These are phyloP conservation scores for Syngnathus typhle DNA, from an alignment of 2,113 vertebrate genomes.

Conservation along the genomic window DNA sequence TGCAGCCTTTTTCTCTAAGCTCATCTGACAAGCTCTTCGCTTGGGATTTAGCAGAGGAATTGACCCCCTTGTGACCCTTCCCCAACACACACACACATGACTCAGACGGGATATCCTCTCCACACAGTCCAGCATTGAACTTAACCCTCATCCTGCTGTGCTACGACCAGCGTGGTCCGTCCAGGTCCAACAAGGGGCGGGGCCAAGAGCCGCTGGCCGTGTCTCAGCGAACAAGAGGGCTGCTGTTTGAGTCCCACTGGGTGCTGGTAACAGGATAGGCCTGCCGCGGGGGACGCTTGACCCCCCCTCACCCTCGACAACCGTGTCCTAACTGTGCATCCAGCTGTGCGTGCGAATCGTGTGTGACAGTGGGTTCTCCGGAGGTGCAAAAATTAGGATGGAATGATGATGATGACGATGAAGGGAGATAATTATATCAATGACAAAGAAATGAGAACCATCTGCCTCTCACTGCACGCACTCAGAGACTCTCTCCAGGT, in stretches of 20 bases:
- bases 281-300: slow-evolving; percentile 43
- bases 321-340: slow-evolving; percentile 39
- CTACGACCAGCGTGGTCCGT: slow-evolving; percentile 22
- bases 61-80: slow-evolving; percentile 36
- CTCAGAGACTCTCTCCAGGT: neutral
- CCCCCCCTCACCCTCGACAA: slow-evolving; percentile 10
- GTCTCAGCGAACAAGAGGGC: slow-evolving; percentile 46
- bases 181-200: slow-evolving; percentile 31
- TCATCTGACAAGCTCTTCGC: slow-evolving; percentile 46
- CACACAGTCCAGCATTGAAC: slow-evolving; percentile 51
- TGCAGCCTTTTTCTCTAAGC: slow-evolving; percentile 9
- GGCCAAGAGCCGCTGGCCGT: neutral
- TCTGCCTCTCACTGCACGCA: slow-evolving; percentile 6
- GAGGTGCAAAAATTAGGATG: slow-evolving; percentile 6
- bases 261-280: slow-evolving; percentile 55
- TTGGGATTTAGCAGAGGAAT: slow-evolving; percentile 53
- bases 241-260: slow-evolving; percentile 49
- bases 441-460: slow-evolving; percentile 16
- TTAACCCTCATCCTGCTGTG: slow-evolving; percentile 44
- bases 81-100: slow-evolving; percentile 3
- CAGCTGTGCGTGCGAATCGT: slow-evolving; percentile 41
- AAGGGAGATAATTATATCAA: slow-evolving; percentile 22
- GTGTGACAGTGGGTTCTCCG: slow-evolving; percentile 33
- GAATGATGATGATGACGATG: slow-evolving; percentile 18
- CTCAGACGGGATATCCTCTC: slow-evolving; percentile 60